Evolutionary conservation across 2,888 invertebrate genomes (phyloP).

Genomic region (Metallyticus violacea): DNA sequence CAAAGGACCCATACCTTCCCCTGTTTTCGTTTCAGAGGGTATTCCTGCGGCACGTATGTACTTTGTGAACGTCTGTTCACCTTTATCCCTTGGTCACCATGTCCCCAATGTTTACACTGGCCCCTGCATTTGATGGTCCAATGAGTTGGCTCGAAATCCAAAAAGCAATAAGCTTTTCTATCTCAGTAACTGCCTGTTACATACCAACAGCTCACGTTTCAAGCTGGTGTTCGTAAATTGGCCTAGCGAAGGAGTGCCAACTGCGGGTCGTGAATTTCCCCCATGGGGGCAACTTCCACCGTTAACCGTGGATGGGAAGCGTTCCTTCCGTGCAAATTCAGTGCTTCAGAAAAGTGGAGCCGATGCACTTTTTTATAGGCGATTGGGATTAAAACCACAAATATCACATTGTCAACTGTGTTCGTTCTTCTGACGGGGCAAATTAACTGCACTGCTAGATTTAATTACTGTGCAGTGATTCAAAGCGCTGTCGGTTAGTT

Average conservation of each 20-base stretch:
- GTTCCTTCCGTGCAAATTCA: not conserved
- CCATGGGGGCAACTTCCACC: not conserved
- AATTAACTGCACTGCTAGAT: no score
- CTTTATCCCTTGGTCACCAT: no score
- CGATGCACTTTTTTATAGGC: not conserved
- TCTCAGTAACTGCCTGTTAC: not conserved
- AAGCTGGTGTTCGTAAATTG: not conserved
- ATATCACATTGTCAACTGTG: no score
- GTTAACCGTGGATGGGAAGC: no score
- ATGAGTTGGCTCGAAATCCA: not conserved
- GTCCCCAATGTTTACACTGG: not conserved
- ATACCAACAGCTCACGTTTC: not conserved
- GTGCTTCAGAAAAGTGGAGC: no score
- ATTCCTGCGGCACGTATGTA: no score
- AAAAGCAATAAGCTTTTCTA: not conserved
- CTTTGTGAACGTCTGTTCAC: no score
- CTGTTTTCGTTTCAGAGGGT: no score
- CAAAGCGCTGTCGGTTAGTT: no score
- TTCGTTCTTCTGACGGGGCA: no score
- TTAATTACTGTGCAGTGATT: no score
- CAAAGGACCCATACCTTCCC: no score
- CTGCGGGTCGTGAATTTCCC: not conserved
- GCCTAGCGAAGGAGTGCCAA: not conserved
- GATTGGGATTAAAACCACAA: not conserved
- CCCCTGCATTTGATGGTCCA: not conserved